A percentile compares a stretch with the other conserved stretches of the same genome.
phyloP scores from a whole-genome alignment of 2,888 invertebrate species.

The Leptinotarsa rubiginosa region DNA sequence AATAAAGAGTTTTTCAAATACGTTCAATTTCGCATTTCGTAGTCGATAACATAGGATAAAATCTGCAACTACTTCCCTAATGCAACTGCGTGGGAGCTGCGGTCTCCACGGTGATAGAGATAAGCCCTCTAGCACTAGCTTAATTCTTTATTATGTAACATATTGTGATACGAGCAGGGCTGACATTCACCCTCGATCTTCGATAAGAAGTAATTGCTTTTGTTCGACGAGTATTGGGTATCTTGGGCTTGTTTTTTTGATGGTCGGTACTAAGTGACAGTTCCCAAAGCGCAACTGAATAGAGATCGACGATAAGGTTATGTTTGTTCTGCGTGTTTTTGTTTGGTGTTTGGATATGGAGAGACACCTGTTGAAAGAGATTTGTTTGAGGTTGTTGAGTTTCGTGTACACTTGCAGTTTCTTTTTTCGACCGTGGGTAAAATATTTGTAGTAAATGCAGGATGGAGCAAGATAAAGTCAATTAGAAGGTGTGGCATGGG shows the following conservation, averaged over 20 bases:
- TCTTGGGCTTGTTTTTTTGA: conserved; percentile 37
- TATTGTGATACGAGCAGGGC: conserved; percentile 51
- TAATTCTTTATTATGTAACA: conserved; percentile 50
- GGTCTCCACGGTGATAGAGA: conserved; percentile 54
- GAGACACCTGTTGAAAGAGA: conserved; percentile 51
- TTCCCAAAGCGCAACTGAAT: conserved; percentile 39
- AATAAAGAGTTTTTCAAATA: too few species aligned
- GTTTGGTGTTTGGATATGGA: conserved; percentile 47
- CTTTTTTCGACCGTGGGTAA: conserved; percentile 19
- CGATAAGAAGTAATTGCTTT: conserved; percentile 33
- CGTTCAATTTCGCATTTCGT: not conserved
- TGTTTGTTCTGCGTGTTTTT: conserved; percentile 50
- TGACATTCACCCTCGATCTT: conserved; percentile 19
- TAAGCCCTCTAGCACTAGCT: conserved; percentile 45
- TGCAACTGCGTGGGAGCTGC: conserved; percentile 54
- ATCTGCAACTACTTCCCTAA: not conserved
- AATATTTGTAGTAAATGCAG: not conserved
- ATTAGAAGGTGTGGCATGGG: not conserved
- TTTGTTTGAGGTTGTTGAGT: conserved; percentile 32
- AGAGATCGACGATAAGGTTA: conserved; percentile 50
- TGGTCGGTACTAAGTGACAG: conserved; percentile 51
- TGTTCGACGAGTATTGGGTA: conserved; percentile 27
- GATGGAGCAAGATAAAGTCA: not conserved
- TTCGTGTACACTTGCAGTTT: conserved; percentile 24
- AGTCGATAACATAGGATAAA: not conserved